phyloP scores from a whole-genome alignment of 2,888 invertebrate species.

The Busseola fusca region DNA sequence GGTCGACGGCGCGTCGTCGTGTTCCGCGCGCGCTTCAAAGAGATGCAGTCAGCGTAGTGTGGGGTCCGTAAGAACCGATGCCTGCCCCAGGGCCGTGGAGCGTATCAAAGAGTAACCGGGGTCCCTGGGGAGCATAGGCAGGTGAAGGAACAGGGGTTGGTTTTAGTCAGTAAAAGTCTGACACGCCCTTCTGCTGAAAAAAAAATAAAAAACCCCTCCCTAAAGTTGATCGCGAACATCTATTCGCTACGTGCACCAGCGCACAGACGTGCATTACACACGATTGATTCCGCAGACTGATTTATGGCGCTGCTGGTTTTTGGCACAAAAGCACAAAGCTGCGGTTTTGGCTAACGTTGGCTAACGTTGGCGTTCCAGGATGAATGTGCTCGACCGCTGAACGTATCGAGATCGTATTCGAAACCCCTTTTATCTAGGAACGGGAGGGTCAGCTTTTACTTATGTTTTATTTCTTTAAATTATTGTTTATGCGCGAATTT shows the following conservation, averaged over 20 bases:
- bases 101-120: too few relatives aligned
- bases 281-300: conserved; percentile 65
- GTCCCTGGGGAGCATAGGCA: too few relatives aligned
- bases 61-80: too few relatives aligned
- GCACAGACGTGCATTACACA: conserved; percentile 15
- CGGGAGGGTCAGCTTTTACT: background rate
- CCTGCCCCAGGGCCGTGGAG: too few relatives aligned
- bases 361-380: conserved; percentile 7
- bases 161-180: too few relatives aligned
- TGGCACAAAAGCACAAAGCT: conserved; percentile 36
- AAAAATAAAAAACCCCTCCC: too few relatives aligned
- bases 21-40: too few relatives aligned
- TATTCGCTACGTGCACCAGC: background rate
- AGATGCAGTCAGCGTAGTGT: too few relatives aligned
- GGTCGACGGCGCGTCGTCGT: too few relatives aligned
- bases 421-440: conserved; percentile 27
- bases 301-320: conserved; percentile 54
- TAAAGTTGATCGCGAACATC: conserved; percentile 3
- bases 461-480: background rate
- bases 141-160: too few relatives aligned
- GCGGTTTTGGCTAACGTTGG: conserved; percentile 41
- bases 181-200: too few relatives aligned
- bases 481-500: background rate
- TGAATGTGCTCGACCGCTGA: conserved; percentile 19
- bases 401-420: conserved; percentile 24